phyloP scores from a whole-genome alignment of 2,113 vertebrate species.

The Gymnarchus niloticus region DNA sequence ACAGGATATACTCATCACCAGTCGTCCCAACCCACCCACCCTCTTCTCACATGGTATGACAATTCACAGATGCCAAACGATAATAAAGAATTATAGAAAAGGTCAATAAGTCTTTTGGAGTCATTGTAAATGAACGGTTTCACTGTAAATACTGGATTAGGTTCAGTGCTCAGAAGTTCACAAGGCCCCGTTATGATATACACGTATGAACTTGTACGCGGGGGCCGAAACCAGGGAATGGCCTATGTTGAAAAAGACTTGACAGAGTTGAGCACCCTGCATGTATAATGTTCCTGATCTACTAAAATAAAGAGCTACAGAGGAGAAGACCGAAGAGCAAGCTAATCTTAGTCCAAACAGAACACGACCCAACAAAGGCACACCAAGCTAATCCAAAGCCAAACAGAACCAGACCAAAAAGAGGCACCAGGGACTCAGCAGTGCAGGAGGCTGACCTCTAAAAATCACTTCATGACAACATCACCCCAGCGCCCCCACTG shows the following conservation, averaged over 20 bases:
- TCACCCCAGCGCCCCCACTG: neutral
- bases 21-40: no score
- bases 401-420: neutral
- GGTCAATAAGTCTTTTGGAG: neutral
- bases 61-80: no score
- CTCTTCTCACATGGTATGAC: no score
- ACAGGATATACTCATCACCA: no score
- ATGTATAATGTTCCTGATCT: neutral
- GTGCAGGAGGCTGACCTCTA: neutral
- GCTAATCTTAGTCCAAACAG: neutral
- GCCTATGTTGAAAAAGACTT: no score
- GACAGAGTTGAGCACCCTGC: neutral
- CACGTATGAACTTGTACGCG: neutral
- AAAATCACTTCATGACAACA: constrained; percentile 16
- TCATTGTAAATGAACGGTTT: neutral
- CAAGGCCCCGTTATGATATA: no score
- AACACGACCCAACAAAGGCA: neutral
- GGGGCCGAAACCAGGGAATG: no score
- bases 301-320: neutral
- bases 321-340: neutral
- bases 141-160: neutral
- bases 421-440: neutral
- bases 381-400: neutral
- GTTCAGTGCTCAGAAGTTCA: no score
- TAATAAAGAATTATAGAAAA: no score